Base-by-base conservation (phyloP, 2,797 vertebrate genomes). In the Coendou prehensilis region DNA sequence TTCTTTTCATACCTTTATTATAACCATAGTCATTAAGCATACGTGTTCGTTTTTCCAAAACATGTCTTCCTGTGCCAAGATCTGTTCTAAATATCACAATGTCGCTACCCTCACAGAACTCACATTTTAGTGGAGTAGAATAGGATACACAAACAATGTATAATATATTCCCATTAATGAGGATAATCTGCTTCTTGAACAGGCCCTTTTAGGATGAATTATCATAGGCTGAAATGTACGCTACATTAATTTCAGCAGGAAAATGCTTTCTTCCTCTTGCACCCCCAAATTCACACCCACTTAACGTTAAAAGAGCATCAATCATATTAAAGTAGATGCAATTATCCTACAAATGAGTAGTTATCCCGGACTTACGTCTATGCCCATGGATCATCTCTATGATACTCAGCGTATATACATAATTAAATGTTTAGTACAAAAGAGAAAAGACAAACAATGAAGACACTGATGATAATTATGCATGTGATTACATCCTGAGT, bases 351-450 rank as follows among this genome's bases (percentile, higher is more conserved):
- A 85, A 13, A 28, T 79, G 71, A 82, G n/a, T 69, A 89, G 56
- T 73, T 86, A 37, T 6, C 4, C 41, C 18, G 18, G 64, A 57
- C 33, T 17, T 69, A 33, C 20, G 5, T 57, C n/a, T 64, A 5
- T 41, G 54, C 7, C 47, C 54, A 64, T 50, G 82, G 45, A 87
- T 50, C 57, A 69, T 52, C 45, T 71, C 37, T 67, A 63, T 64
- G 30, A 64, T 75, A 64, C 73, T 61, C 13, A 45, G 33, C 2
- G 3, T 84, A 26, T 90, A 8, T 54, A 30, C 41, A 4, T 67
- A 79, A 94, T 93, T 85, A 86, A 33, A 79, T 54, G 15, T 78
- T 93, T 83, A 63, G n/a, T 69, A 14, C 11, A 87, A 59, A 82
- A 85, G 47, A 90, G n/a, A 89, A 82, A 63, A 91, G 50, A 89